Evolutionary conservation across 2,113 vertebrate species (phyloP), one percentile per base, ranked within the genome.

Genomic region (Catagonus wagneri): DNA sequence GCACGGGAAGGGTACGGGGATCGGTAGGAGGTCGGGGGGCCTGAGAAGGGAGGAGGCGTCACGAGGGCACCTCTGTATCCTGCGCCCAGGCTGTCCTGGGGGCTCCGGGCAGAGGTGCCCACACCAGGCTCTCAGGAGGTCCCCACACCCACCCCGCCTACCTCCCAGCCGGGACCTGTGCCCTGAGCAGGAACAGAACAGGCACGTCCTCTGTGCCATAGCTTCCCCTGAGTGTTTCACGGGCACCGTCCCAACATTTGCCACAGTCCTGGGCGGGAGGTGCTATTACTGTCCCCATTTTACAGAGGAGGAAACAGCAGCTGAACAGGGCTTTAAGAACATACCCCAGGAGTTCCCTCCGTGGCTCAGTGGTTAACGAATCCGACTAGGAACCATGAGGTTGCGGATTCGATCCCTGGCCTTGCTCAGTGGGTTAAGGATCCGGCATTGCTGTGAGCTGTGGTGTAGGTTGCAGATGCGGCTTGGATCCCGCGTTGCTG

Each of bases 201-300:
- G 56, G 61, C 27, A 0, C 0, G 0, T 23, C 78, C 25, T 52
- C 89, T 66, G 6, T 1, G 17, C 36, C 19, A 83, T 68, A 36
- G 15, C 72, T 27, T 34, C 15, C 54, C 56, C 23, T 0, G 20
- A 79, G 34, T 11, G 65, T 54, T 68, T 72, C 15, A 0, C 0
- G 0, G 78, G 71, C 50, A 23, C 29, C 32, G 23, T 34, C 25
- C 39, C 71, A 69, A 50, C 7, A 8, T 23, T 65, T 6, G 1
- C 44, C 78, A 84, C 34, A 6, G 13, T 27, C 78, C 75, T 19
- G 4, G 0, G 14, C 74, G 79, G 71, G 12, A 60, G n/a, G 66
- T 10, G 44, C 50, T 66, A 23, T 81, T 63, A 60, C 19, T 32
- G 58, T 11, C 58, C 94, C 91, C 75, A 83, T 92, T 88, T 85